These are phyloP conservation scores for Steatornis caripensis DNA, from an alignment of 2,113 vertebrate genomes.

Conservation along the genomic window DNA sequence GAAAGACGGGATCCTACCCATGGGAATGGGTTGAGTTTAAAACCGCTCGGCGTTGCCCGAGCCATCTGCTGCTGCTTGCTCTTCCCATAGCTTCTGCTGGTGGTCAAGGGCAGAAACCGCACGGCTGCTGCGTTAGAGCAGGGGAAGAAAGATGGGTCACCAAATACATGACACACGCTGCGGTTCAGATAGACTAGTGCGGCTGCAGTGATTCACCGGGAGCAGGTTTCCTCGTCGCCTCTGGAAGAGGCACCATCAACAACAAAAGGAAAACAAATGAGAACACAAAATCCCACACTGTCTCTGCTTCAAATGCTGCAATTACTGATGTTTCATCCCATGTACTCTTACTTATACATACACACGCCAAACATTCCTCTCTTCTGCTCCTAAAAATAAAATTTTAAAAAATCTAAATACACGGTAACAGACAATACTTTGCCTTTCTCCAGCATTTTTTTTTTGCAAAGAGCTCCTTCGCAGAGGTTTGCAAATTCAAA, in stretches of 20 bases:
- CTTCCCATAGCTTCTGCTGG: neutral
- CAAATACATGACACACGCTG: fast-evolving
- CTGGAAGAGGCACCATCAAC: neutral
- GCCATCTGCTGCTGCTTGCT: neutral
- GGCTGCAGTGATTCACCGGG: neutral
- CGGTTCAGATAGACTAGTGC: neutral
- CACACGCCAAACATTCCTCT: neutral
- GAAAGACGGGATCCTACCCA: neutral
- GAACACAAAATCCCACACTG: neutral
- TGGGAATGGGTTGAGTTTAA: neutral
- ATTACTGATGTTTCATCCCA: neutral
- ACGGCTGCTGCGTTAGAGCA: neutral
- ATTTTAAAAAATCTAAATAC: fast-evolving
- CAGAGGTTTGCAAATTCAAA: neutral
- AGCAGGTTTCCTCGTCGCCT: neutral
- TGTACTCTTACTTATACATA: neutral
- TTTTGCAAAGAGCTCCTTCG: neutral
- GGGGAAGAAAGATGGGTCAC: neutral
- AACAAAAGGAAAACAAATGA: neutral
- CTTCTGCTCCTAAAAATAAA: neutral
- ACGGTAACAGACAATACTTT: neutral
- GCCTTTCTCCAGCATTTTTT: neutral
- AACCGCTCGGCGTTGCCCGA: fast-evolving
- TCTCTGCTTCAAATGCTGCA: neutral
- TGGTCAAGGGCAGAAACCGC: neutral